Base-by-base conservation (phyloP, 1,140 invertebrate species). In the Zeugodacus cucurbitae region DNA sequence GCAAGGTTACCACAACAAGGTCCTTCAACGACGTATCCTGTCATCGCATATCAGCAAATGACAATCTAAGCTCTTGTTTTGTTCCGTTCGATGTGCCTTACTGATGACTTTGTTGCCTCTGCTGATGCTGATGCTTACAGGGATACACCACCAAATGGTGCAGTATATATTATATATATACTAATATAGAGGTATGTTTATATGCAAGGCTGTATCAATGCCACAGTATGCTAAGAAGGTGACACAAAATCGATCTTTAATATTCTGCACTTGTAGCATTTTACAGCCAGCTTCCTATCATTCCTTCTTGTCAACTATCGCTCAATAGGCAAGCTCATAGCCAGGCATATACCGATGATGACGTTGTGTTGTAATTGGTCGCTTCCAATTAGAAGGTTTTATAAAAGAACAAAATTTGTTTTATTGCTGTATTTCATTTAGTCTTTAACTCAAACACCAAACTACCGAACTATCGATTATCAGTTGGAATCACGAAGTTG, bases 181-280 rank as follows among this genome's bases (percentile, higher is more conserved):
- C 2, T 34, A 10, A 29, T 41, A 41, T 41, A 41, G 5, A 64
- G 8, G 22, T 26, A 22, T 64, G 22, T 64, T 3, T 64, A n/a
- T 70, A 37, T 22, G 14, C 34, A 70, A 4, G 34, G n/a, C 29
- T 44, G 37, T 41, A n/a, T 17, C 64, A 29, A 26, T 26, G 26
- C n/a, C 29, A 32, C 7, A 6, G 64, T 67, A 29, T 67, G 29
- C 64, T 6, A 34, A 67, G 37, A 44, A 41, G 70, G 70, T 41
- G 70, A n/a, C 32, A 41, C 34, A 74, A 74, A 74, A 74, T 74
- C 70, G 37, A 74, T 74, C 70, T 74, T 74, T 74, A 41, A 74
- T 41, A 74, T 74, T 74, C 34, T 74, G 32, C 32, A 41, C 37
- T 74, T 74, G 37, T 74, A 34, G 70, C 70, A n/a, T n/a, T 74